Percentiles rank a stretch among this genome's conserved stretches.
These are phyloP conservation scores for Zeugodacus cucurbitae DNA, from an alignment of 1,140 invertebrate species.

Conservation along the genomic window DNA sequence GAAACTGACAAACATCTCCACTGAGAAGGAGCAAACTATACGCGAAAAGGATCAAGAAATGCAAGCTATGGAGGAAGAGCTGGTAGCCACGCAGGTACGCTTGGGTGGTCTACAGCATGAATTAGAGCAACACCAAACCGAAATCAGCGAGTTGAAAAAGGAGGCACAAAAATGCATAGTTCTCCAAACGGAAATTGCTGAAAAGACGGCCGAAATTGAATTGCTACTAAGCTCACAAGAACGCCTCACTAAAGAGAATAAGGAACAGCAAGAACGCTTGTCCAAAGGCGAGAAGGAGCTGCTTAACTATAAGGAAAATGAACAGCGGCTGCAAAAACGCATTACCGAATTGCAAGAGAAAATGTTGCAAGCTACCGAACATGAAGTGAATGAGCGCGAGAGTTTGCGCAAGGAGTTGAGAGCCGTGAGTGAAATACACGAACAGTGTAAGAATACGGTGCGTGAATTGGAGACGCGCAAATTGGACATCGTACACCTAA, in stretches of 20 bases:
- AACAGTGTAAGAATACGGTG: constrained; percentile 50
- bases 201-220: constrained; percentile 43
- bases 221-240: constrained; percentile 23
- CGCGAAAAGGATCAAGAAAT: constrained; percentile 53
- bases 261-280: constrained; percentile 47
- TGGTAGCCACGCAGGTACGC: constrained; percentile 54
- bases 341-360: constrained; percentile 51
- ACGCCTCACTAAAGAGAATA: constrained; percentile 13
- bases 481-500: constrained; percentile 51
- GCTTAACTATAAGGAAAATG: constrained; percentile 51
- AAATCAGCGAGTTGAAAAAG: constrained; percentile 59
- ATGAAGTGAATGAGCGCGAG: constrained; percentile 54
- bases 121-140: constrained; percentile 19
- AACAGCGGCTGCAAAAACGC: constrained; percentile 49
- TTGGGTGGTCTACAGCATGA: constrained; percentile 41
- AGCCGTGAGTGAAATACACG: constrained; percentile 48
- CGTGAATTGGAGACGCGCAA: constrained; percentile 52
- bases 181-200: constrained; percentile 48
- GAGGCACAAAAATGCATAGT: constrained; percentile 35
- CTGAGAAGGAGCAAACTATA: constrained; percentile 47
- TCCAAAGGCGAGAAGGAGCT: constrained; percentile 49
- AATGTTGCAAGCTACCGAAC: constrained; percentile 50
- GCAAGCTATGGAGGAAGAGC: constrained; percentile 61
- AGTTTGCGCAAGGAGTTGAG: constrained; percentile 53
- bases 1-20: constrained; percentile 47